Evolutionary conservation across 2,888 invertebrate species (phyloP), one percentile per base, ranked within the genome.

Genomic region (Alviniconcha strummeri): DNA sequence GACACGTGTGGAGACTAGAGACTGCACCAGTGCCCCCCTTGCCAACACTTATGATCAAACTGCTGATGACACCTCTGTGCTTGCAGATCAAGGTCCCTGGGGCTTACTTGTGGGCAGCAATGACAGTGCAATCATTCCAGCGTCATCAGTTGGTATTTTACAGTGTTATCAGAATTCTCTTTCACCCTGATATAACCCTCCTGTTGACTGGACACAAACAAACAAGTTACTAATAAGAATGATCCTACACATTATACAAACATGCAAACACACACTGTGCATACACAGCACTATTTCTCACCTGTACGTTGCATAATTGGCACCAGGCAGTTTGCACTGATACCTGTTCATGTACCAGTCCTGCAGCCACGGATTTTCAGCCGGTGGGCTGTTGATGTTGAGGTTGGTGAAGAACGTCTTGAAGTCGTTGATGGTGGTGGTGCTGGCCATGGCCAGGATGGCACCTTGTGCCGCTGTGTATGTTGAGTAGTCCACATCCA

Each of bases 321-420:
- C 84, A 5, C 85, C 87, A 69, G 72, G 54, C 7, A 89, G 84
- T 54, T 36, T 67, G 74, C 91, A 91, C 54, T 87, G 69, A 76
- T 89, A 84, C 9, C 75, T 87, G n/a, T 87, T 87, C 91, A 91
- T 92, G 85, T 90, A 93, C 93, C 92, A 92, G 75, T 92, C 91
- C 11, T 84, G 72, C 83, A 88, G 91, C 91, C 91, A 92, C 0
- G 92, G 92, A 83, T 92, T 91, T 11, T 90, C 89, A 0, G 89
- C 86, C 4, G 82, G 75, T 0, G 89, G 87, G 6, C 88, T 87
- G 52, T 79, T 88, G 74, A 87, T 85, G 54, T 88, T 83, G 0
- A 91, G 64, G 8, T 54, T 78, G 4, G 86, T 86, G 85, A 90
- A 92, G 83, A 91, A 89, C 77, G 88, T 87, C 54, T 86, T 88